phyloP scores from a whole-genome alignment of 2,113 vertebrate species.

The Gyps fulvus region DNA sequence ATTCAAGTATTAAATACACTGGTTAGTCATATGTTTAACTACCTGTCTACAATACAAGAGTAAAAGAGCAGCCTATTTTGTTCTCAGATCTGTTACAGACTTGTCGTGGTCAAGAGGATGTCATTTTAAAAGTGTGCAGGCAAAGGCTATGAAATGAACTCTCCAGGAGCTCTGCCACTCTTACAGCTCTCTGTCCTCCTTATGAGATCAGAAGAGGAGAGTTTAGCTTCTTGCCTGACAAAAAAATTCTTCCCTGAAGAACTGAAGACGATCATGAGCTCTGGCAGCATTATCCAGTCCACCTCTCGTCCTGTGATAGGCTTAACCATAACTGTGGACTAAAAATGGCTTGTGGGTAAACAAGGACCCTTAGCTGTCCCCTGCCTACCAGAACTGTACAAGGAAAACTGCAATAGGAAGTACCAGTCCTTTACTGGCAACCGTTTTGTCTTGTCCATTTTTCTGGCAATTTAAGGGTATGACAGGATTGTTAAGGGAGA shows the following conservation, averaged over 20 bases:
- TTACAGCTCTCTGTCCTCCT: not conserved
- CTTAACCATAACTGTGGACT: fast-evolving
- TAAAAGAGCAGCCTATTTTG: not conserved
- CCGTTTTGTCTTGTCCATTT: not conserved
- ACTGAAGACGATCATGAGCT: not conserved
- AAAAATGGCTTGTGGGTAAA: not conserved
- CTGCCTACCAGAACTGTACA: not conserved
- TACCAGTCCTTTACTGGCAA: not conserved
- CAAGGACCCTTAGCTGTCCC: not conserved
- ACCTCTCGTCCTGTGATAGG: not conserved
- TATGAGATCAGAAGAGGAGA: not conserved
- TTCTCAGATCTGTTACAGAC: not conserved
- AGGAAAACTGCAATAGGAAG: not conserved
- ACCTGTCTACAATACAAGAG: not conserved
- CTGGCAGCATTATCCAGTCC: not conserved
- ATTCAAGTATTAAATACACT: not conserved
- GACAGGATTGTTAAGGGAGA: not conserved
- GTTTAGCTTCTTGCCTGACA: not conserved
- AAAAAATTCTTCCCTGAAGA: not conserved
- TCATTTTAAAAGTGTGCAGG: not conserved
- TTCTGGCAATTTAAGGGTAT: not conserved
- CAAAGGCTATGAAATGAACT: not conserved
- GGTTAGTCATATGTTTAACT: not conserved
- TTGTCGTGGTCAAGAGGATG: not conserved
- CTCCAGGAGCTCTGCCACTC: not conserved